Conservation (phyloP, 2,888 invertebrate genomes). For the Nudaria mundana region DNA sequence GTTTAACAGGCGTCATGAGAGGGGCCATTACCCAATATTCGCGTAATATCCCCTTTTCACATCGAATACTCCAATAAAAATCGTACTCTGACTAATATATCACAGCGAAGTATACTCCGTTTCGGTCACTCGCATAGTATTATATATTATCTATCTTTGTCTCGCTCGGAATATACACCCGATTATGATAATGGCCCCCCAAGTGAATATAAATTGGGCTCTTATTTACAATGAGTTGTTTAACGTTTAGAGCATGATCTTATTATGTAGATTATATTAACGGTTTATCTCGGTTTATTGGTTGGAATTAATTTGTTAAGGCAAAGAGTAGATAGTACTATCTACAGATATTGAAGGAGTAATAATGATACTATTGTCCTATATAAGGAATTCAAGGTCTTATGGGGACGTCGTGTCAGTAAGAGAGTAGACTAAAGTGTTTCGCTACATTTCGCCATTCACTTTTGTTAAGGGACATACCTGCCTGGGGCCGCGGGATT, state of each 20-base stretch:
- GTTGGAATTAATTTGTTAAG: conserved; percentile 38
- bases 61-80: conserved; percentile 62
- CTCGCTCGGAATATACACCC: conserved; percentile 31
- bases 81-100: conserved; percentile 53
- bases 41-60: conserved; percentile 43
- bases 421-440: too few relatives aligned
- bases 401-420: too few relatives aligned
- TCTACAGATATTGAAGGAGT: too few relatives aligned
- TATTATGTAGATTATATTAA: conserved; percentile 65
- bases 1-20: conserved; percentile 16
- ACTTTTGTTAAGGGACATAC: too few relatives aligned
- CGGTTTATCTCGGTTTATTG: conserved; percentile 31
- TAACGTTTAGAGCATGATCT: conserved; percentile 54
- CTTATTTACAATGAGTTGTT: conserved; percentile 75
- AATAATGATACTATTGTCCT: too few relatives aligned
- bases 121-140: conserved; percentile 26
- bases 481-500: too few relatives aligned
- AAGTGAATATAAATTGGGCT: conserved; percentile 72
- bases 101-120: conserved; percentile 30
- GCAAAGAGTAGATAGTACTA: too few relatives aligned
- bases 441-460: too few relatives aligned
- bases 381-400: too few relatives aligned
- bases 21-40: conserved; percentile 22
- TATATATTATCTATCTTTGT: conserved; percentile 32
- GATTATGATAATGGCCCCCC: conserved; percentile 66